Conservation (phyloP, 2,888 invertebrate genomes). For the Tortrix viridana region DNA sequence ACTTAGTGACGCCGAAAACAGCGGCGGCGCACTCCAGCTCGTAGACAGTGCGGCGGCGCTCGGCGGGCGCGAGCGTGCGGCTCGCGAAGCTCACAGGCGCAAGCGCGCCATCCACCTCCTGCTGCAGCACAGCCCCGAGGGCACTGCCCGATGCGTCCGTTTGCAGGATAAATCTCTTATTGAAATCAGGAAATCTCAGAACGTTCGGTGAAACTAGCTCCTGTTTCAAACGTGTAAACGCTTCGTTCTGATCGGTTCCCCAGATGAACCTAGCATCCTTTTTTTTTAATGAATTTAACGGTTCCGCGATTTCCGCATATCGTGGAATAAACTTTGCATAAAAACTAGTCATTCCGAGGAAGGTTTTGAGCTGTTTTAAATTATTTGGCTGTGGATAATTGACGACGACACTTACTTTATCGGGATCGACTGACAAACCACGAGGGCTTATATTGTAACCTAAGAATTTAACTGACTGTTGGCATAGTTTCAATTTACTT, state of each 20-base stretch:
- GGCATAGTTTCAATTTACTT: slow-evolving; percentile 17
- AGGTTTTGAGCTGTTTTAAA: slow-evolving; percentile 28
- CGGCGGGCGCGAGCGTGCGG: slow-evolving; percentile 10
- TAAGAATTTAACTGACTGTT: slow-evolving; percentile 16
- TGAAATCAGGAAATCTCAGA: slow-evolving; percentile 25
- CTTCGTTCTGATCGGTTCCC: slow-evolving; percentile 7
- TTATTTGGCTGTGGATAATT: slow-evolving; percentile 22
- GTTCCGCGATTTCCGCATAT: slow-evolving; percentile 22
- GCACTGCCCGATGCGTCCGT: slow-evolving; percentile 20
- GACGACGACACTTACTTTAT: slow-evolving; percentile 18
- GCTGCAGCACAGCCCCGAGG: slow-evolving; percentile 20
- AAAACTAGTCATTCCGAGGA: slow-evolving; percentile 32
- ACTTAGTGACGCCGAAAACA: slow-evolving; percentile 27
- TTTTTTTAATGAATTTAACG: slow-evolving; percentile 18
- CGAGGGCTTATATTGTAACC: slow-evolving; percentile 15
- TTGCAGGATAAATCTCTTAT: slow-evolving; percentile 22
- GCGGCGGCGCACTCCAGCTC: slow-evolving; percentile 28
- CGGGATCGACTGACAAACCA: slow-evolving; percentile 9
- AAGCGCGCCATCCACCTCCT: slow-evolving; percentile 24
- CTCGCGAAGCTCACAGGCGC: slow-evolving; percentile 25
- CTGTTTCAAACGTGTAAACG: slow-evolving; percentile 11
- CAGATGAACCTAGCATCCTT: slow-evolving; percentile 7
- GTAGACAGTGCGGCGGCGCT: slow-evolving; percentile 16
- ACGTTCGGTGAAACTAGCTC: slow-evolving; percentile 23
- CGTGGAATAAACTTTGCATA: slow-evolving; percentile 28